Conservation (phyloP, 1,140 invertebrate genomes). For the Leptinotarsa defecta region DNA sequence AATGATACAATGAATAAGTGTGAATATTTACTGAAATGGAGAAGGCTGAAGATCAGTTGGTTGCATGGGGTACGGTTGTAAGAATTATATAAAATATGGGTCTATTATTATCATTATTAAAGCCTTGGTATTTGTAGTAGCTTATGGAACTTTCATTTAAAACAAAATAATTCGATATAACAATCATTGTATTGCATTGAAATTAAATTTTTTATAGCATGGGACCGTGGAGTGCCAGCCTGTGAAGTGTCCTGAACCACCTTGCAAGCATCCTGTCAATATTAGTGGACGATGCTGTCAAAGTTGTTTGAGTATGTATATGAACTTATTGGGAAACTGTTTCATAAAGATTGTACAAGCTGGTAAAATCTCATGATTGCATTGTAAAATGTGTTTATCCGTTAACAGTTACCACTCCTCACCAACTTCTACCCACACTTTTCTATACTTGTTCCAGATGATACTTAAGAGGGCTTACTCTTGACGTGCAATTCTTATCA, state of each 20-base stretch:
- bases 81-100: too few species aligned
- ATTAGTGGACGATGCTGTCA: constrained; percentile 83
- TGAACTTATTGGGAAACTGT: not conserved
- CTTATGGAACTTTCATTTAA: not conserved
- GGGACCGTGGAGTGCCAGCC: constrained; percentile 80
- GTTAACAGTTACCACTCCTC: not conserved
- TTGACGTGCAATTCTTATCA: not conserved
- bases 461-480: not conserved
- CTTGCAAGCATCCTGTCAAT: constrained; percentile 79
- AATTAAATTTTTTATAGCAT: constrained; percentile 64
- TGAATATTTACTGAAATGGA: too few species aligned
- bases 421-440: not conserved
- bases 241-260: constrained; percentile 72
- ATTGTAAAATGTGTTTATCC: not conserved
- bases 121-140: too few species aligned
- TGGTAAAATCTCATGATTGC: not conserved
- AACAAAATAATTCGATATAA: not conserved
- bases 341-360: not conserved
- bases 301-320: constrained; percentile 79
- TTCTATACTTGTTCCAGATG: not conserved
- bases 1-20: too few species aligned
- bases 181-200: not conserved
- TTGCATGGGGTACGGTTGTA: too few species aligned
- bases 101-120: too few species aligned
- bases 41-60: too few species aligned